Base-by-base conservation (phyloP, 2,797 vertebrate genomes). In the Borostomias antarcticus region DNA sequence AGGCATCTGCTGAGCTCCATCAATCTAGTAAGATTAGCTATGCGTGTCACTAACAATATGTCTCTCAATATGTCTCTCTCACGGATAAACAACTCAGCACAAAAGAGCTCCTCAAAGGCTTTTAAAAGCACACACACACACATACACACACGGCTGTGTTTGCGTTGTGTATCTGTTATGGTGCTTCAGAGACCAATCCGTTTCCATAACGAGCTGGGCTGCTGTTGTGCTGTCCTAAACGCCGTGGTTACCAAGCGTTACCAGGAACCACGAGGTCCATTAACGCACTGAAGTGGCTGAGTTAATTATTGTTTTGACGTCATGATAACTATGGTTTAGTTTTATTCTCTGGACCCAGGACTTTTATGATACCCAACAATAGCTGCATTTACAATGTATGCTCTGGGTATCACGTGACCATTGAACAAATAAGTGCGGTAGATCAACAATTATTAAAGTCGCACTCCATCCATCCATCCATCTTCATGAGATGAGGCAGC, bases 201-300 rank as follows among this genome's bases (percentile, higher is more conserved):
- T 58, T 58, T 58, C 57, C 57, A 58, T 58, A 58, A 33, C 33
- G 35, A 32, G 37, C 8, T 11, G 57, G n/a, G n/a, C n/a, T n/a
- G 9, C 3, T 29, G 57, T 26, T 25, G 19, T 37, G 33, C 33
- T 52, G 6, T 48, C n/a, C 19, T 48, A 26, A 33, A 17, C 8
- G 28, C 11, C 32, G 52, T 30, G 26, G 64, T 66, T 66, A 32
- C 64, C 40, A 25, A 15, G 43, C 25, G 58, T 48, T 21, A 58
- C 29, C 9, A 57, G 25, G 40, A 66, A 64, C 37, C 4, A n/a
- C 30, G 11, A 30, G 30, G 45, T 56, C 11, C 40, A 21, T 57
- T 32, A 47, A 10, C 9, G 11, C 28, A 23, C 9, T n/a, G 7
- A 13, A 37, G 10, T 21, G 23, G 33, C 25, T 40, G 32, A 54